These are phyloP conservation scores for Cyprinodon tularosa DNA, from an alignment of 2,113 vertebrate species.

Conservation along the genomic window DNA sequence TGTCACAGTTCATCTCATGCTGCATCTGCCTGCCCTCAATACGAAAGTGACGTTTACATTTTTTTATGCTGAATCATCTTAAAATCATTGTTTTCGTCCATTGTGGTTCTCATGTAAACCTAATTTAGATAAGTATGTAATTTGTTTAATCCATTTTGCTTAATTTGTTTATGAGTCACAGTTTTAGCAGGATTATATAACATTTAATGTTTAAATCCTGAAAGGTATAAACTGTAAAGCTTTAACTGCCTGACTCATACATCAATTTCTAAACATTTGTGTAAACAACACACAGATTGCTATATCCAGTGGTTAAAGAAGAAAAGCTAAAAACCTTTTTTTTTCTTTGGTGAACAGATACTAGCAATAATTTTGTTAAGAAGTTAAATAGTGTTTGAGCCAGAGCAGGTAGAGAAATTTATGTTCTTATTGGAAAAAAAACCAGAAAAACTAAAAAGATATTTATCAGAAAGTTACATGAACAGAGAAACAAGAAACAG, in stretches of 20 bases:
- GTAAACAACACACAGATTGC: neutral
- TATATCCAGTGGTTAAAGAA: neutral
- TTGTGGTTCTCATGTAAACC: neutral
- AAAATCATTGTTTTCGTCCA: neutral
- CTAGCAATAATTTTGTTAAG: neutral
- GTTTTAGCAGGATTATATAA: neutral
- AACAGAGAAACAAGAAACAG: neutral
- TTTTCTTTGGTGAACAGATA: neutral
- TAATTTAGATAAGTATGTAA: neutral
- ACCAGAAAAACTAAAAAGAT: neutral
- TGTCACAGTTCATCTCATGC: neutral
- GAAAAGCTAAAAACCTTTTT: neutral
- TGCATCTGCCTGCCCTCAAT: neutral
- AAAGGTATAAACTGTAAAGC: neutral
- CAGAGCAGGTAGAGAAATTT: neutral
- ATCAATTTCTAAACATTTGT: neutral
- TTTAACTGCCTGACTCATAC: constrained; percentile 1
- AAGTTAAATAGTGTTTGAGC: neutral
- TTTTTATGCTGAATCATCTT: neutral
- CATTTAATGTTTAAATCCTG: neutral
- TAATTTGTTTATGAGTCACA: neutral
- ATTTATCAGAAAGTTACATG: neutral
- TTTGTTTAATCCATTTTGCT: neutral
- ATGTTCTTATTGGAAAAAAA: no score
- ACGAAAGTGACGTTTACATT: neutral